These are phyloP conservation scores for Merluccius polli DNA, from an alignment of 2,797 vertebrate species.

Conservation along the genomic window DNA sequence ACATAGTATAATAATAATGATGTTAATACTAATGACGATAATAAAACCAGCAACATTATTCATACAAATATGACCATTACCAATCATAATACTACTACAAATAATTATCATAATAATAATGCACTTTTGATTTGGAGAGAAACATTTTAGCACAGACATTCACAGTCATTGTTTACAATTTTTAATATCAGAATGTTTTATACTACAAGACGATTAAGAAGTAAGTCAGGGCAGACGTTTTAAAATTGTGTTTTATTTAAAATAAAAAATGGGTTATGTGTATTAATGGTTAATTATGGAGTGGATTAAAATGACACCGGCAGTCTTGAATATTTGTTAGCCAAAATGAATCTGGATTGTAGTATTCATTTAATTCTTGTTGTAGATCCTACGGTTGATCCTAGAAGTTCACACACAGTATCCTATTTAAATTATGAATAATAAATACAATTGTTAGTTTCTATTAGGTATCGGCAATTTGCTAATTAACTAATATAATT, in stretches of 20 bases:
- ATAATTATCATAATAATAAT: not conserved
- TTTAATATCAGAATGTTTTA: not conserved
- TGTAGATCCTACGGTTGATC: not conserved
- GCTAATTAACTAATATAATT: not conserved
- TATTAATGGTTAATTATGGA: not conserved
- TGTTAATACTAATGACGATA: not conserved
- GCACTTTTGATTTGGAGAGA: not conserved
- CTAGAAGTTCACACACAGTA: not conserved
- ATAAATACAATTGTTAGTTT: not conserved
- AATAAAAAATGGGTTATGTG: not conserved
- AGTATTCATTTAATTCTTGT: not conserved
- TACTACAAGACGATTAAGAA: not conserved
- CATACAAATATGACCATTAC: not conserved
- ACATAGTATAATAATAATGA: not conserved
- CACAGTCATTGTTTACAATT: not conserved
- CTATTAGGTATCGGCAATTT: not conserved
- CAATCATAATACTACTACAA: not conserved
- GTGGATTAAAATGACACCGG: not conserved
- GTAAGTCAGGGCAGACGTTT: not conserved
- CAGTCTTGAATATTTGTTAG: slow-evolving; percentile 9
- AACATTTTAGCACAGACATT: not conserved
- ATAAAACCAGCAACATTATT: not conserved
- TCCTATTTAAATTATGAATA: not conserved
- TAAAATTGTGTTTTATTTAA: not conserved
- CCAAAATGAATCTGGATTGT: not conserved